Evolutionary conservation across 1,140 invertebrate genomes (phyloP), one percentile per base, ranked within the genome.

Genomic region (Asbolus verrucosus): DNA sequence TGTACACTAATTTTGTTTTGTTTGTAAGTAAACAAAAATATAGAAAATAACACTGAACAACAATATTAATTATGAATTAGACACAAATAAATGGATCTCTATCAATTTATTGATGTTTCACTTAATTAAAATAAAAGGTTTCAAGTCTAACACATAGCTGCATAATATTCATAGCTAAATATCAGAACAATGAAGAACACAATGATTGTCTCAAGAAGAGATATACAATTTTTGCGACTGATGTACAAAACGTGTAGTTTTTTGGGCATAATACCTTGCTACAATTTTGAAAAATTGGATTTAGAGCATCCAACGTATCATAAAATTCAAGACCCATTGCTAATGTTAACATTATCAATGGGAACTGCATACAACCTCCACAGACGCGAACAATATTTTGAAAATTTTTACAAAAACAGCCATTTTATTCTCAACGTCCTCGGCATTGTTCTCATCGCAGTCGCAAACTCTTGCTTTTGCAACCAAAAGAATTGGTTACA

Each of bases 241-340:
- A 6, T 39, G 1, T 63, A 39, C 16, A 63, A n/a, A 33, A 18
- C 41, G 39, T 33, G 61, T 11, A 63, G 16, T 24, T 39, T 18
- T 21, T n/a, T 63, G 41, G 61, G 33, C 1, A 4, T 41, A n/a
- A 38, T n/a, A 24, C 61, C 61, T 6, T 6, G n/a, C n/a, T 63
- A 63, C 18, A 9, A 63, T 63, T 63, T 63, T 15, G 19, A 41
- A 3, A 38, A 63, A 27, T 14, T 8, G 14, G 6, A 24, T 11
- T n/a, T 63, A 38, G 6, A n/a, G 9, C 18, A 63, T 19, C 61
- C 24, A 19, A 6, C 16, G 4, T 14, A 5, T 3, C 13, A n/a
- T 39, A 41, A 63, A 39, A 41, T 41, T 39, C 36, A 41, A 5
- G 61, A 33, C 16, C 6, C 11, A 39, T 8, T 63, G 13, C n/a